These are phyloP conservation scores for Lordiphosa clarofinis DNA, from an alignment of 1,140 invertebrate species.

Conservation along the genomic window DNA sequence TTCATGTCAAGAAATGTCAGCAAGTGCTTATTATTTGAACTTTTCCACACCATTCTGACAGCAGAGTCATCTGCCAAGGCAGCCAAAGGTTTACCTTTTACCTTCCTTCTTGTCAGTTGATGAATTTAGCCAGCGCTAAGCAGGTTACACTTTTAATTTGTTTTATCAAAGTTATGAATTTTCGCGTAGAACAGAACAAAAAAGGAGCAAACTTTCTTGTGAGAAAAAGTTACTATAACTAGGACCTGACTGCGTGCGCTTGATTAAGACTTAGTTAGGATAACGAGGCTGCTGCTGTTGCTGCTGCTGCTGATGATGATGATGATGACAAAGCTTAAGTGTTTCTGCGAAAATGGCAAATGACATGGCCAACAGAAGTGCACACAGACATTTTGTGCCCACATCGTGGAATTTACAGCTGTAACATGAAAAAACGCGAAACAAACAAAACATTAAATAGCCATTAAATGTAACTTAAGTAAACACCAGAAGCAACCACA, in stretches of 20 bases:
- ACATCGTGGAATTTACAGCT: neutral
- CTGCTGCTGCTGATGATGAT: constrained; percentile 4
- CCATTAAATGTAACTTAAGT: constrained; percentile 36
- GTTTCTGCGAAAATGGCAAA: constrained; percentile 1
- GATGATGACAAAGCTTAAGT: constrained; percentile 12
- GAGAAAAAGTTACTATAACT: no score
- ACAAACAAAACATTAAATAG: constrained; percentile 16
- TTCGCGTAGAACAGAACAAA: constrained; percentile 17
- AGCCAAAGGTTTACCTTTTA: no score
- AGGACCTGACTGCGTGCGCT: neutral
- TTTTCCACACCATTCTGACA: no score
- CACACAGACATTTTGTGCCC: no score
- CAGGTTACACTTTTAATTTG: constrained; percentile 34
- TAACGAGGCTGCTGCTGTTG: constrained; percentile 13
- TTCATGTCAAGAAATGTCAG: no score
- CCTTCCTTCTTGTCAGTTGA: no score
- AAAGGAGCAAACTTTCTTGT: no score
- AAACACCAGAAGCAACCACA: constrained; percentile 14
- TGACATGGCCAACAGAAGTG: no score
- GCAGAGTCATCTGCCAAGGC: no score
- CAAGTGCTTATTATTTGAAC: no score
- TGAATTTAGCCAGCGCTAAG: no score
- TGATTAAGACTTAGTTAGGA: constrained; percentile 48
- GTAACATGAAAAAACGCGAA: no score
- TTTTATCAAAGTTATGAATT: constrained; percentile 54